A percentile compares a stretch with the other conserved stretches of the same genome.
Evolutionary conservation across 2,113 vertebrate species (phyloP).

Genomic region (Amia ocellicauda): DNA sequence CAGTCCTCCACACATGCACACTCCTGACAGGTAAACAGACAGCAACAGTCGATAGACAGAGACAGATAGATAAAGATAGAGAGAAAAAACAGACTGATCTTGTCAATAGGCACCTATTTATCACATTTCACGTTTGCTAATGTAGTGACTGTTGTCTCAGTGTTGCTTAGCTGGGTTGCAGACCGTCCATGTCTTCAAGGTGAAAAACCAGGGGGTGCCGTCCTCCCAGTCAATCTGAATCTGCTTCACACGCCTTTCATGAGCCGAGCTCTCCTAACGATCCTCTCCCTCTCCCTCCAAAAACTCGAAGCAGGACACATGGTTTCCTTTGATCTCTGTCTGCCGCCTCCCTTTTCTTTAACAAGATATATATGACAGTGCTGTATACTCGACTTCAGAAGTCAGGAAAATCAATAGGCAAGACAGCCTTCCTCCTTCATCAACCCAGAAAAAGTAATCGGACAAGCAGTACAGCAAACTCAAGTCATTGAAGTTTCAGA

Average conservation of each 20-base stretch:
- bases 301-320: not conserved
- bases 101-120: too few species aligned
- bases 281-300: not conserved
- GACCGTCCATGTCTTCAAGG: not conserved
- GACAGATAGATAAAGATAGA: too few species aligned
- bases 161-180: too few species aligned
- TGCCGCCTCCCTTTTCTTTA: not conserved
- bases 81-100: too few species aligned
- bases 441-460: too few species aligned
- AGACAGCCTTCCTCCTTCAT: not conserved
- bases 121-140: too few species aligned
- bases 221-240: not conserved
- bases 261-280: not conserved
- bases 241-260: not conserved
- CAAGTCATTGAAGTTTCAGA: too few species aligned
- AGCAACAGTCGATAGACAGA: too few species aligned
- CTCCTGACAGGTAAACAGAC: too few species aligned
- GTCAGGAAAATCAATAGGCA: slow-evolving; percentile 1
- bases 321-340: not conserved
- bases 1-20: too few species aligned
- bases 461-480: too few species aligned
- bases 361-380: not conserved
- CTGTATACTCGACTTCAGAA: not conserved
- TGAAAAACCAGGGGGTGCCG: not conserved
- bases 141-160: too few species aligned